These are phyloP conservation scores for Notolepis coatsorum DNA, from an alignment of 2,797 vertebrate species.

Conservation along the genomic window DNA sequence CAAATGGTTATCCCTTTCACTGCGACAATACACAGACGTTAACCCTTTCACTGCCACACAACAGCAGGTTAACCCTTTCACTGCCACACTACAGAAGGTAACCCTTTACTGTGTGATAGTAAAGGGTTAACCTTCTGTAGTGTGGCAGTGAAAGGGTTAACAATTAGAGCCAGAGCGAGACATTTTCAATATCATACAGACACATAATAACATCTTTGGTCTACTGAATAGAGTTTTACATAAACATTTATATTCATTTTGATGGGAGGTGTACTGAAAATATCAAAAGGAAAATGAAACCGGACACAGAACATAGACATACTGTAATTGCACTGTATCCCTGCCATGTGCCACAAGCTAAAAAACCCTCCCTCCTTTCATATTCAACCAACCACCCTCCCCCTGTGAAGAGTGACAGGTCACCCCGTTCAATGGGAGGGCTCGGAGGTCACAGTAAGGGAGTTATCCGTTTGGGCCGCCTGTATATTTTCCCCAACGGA, in stretches of 20 bases:
- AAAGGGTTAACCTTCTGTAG: no score
- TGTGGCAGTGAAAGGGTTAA: no score
- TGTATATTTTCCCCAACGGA: no score
- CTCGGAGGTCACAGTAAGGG: conserved; percentile 25
- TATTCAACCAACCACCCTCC: conserved; percentile 36
- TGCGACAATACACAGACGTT: no score
- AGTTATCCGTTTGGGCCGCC: conserved; percentile 34
- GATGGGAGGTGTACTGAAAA: conserved; percentile 35
- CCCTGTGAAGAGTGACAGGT: conserved; percentile 4
- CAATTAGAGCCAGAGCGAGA: conserved; percentile 59
- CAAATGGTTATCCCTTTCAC: no score
- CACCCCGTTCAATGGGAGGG: not conserved
- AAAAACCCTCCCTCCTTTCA: conserved; percentile 11
- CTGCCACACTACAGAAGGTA: no score
- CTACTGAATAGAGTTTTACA: conserved; percentile 22
- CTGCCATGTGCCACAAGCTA: conserved; percentile 61
- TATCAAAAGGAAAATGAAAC: conserved; percentile 5
- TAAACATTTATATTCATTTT: conserved; percentile 32
- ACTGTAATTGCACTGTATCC: conserved; percentile 61
- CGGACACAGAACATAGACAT: conserved; percentile 32
- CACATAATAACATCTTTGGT: conserved; percentile 39
- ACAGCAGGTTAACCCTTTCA: no score
- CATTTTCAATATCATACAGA: conserved; percentile 44
- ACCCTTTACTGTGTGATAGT: no score
- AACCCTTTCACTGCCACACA: no score